A percentile compares a stretch with the other conserved stretches of the same genome.
Conservation (phyloP, 1,140 invertebrate genomes). For the Sinella curviseta region DNA sequence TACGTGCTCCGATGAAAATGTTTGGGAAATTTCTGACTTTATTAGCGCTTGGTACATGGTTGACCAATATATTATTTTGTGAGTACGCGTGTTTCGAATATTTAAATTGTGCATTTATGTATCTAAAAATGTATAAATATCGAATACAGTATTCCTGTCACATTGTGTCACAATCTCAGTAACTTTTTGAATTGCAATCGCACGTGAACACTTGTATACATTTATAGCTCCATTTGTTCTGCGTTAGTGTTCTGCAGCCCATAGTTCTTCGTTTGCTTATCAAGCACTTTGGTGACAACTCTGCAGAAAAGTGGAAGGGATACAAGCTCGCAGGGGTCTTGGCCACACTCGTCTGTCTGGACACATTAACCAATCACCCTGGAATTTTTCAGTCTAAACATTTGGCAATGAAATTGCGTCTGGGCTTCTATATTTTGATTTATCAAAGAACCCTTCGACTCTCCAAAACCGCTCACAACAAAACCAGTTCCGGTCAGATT, state of each 20-base stretch:
- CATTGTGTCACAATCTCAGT: too few relatives aligned
- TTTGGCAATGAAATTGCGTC: not conserved
- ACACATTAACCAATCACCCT: not conserved
- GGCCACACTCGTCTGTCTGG: not conserved
- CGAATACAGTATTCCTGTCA: too few relatives aligned
- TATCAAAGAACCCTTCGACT: slow-evolving; percentile 30
- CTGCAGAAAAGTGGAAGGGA: not conserved
- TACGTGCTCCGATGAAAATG: slow-evolving; percentile 52
- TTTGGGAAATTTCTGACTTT: slow-evolving; percentile 56
- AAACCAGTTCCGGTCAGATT: slow-evolving; percentile 62
- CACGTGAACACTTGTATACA: too few relatives aligned
- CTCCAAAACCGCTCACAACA: slow-evolving; percentile 54
- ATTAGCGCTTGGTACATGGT: not conserved
- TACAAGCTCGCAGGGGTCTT: not conserved
- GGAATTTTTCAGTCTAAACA: too few relatives aligned
- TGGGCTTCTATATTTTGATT: not conserved
- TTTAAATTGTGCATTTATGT: too few relatives aligned
- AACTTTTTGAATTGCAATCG: too few relatives aligned
- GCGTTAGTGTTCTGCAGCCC: not conserved
- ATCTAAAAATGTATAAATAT: too few relatives aligned
- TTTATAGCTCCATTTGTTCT: too few relatives aligned
- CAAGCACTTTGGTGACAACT: not conserved
- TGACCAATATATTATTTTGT: not conserved
- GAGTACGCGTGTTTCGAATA: not conserved
- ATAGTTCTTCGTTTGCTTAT: not conserved